A percentile compares a stretch with the other conserved stretches of the same genome.
Conservation (phyloP, 2,888 invertebrate genomes). For the Oligia fasciuncula region DNA sequence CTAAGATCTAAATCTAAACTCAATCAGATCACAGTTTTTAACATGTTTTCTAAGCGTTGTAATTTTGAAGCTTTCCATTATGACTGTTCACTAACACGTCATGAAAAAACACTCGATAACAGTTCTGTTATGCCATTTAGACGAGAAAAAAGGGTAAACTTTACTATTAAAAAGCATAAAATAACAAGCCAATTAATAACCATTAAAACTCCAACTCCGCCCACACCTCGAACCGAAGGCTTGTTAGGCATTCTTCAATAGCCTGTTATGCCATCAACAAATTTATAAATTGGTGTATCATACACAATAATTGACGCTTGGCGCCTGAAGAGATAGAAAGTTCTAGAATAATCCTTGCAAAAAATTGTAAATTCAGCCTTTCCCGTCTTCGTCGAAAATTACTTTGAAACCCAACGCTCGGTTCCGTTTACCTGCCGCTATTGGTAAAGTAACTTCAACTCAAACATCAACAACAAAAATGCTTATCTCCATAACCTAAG, state of each 20-base stretch:
- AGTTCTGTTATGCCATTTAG: too few species aligned
- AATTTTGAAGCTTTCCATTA: not conserved
- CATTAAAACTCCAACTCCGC: not conserved
- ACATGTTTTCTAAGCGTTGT: not conserved
- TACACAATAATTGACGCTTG: slow-evolving; percentile 28
- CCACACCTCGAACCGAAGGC: not conserved
- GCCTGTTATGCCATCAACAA: slow-evolving; percentile 15
- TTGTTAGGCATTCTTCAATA: slow-evolving; percentile 33
- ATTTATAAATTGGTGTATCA: slow-evolving; percentile 36
- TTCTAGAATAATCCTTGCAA: not conserved
- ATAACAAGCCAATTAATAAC: not conserved
- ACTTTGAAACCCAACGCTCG: not conserved
- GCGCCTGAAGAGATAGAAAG: slow-evolving; percentile 12
- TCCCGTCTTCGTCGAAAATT: not conserved
- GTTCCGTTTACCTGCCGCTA: too few species aligned
- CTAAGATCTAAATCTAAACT: not conserved
- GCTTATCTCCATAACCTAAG: not conserved
- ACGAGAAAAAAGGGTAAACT: not conserved
- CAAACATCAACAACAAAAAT: not conserved
- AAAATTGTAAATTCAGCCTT: slow-evolving; percentile 4
- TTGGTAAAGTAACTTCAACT: not conserved
- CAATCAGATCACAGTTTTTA: not conserved
- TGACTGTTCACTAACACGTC: not conserved
- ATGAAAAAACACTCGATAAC: not conserved
- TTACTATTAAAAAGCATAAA: not conserved